Evolutionary conservation across 2,888 invertebrate genomes (phyloP).

Genomic region (Galeruca laticollis): DNA sequence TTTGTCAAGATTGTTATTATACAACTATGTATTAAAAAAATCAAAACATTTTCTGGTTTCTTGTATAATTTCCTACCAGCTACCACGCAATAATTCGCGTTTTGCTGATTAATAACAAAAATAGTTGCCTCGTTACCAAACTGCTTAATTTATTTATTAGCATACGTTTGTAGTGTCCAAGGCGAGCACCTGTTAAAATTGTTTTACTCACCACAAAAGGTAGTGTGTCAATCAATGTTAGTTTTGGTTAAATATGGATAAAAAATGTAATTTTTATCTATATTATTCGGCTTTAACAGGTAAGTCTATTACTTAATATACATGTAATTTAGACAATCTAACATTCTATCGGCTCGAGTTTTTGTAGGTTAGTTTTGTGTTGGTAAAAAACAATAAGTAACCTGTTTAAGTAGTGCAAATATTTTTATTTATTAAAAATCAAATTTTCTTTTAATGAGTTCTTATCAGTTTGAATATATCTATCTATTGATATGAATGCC

Average conservation of each 20-base stretch:
- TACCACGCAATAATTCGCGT: neutral
- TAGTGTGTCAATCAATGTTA: neutral
- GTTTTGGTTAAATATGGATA: neutral
- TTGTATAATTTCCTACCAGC: neutral
- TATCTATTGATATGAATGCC: too few relatives aligned
- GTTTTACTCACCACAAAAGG: neutral
- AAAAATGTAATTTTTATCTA: neutral
- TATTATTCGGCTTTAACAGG: neutral
- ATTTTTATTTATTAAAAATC: too few relatives aligned
- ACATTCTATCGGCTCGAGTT: too few relatives aligned
- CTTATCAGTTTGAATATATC: too few relatives aligned
- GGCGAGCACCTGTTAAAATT: neutral
- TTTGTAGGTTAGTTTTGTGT: neutral
- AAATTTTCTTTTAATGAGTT: too few relatives aligned
- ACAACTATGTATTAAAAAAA: too few relatives aligned
- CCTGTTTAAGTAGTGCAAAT: too few relatives aligned
- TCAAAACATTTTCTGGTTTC: too few relatives aligned
- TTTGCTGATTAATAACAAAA: neutral
- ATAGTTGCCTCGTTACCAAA: neutral
- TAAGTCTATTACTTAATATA: neutral
- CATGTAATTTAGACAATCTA: neutral
- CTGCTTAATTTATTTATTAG: neutral
- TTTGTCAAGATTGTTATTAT: too few relatives aligned
- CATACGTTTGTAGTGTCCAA: neutral
- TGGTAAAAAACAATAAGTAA: too few relatives aligned